Percentiles rank a stretch among this genome's conserved stretches.
Conservation (phyloP, 2,797 vertebrate genomes). For the Pteropus rufus region DNA sequence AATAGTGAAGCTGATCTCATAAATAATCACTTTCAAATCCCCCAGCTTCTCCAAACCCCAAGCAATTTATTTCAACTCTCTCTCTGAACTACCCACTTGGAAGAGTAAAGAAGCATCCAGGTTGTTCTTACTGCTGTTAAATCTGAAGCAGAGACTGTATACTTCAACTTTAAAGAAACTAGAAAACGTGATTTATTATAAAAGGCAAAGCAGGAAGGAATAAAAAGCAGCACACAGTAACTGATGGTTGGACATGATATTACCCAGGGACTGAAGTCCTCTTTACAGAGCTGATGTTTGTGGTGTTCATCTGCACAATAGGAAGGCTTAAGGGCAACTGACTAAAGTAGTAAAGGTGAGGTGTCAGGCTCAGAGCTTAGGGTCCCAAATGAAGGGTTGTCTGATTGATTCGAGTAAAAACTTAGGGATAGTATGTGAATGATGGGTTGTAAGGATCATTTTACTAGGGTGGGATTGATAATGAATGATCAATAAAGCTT, state of each 20-base stretch:
- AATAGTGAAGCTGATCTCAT: not conserved
- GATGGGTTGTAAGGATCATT: not conserved
- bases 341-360: not conserved
- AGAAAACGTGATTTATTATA: not conserved
- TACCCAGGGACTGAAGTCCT: not conserved
- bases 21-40: not conserved
- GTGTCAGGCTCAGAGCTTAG: not conserved
- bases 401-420: not conserved
- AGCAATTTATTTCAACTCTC: not conserved
- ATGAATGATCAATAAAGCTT: not conserved
- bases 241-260: not conserved
- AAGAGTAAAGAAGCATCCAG: not conserved
- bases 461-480: not conserved
- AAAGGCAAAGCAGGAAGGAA: not conserved
- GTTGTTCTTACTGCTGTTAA: not conserved
- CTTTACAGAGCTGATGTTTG: not conserved
- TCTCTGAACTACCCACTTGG: not conserved
- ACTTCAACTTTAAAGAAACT: not conserved
- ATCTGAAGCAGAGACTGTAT: not conserved
- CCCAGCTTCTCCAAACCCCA: not conserved
- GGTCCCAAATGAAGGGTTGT: not conserved
- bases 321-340: rapidly evolving
- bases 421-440: not conserved
- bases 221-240: not conserved
- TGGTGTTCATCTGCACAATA: not conserved